Percentiles rank a stretch among this genome's conserved stretches.
Conservation (phyloP, 2,113 vertebrate species). For the Passer montanus region DNA sequence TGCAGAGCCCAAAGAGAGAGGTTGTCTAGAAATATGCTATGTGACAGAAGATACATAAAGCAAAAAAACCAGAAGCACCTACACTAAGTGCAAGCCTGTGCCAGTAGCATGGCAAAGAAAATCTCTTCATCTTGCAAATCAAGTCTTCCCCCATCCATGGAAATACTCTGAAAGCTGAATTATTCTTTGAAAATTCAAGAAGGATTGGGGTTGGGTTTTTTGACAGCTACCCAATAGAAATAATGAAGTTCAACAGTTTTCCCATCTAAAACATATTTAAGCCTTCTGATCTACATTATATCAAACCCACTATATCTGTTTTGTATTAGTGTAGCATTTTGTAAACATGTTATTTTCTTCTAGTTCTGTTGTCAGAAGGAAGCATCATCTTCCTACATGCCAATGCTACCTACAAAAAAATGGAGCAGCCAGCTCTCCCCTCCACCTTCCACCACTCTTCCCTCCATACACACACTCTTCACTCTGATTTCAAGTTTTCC, state of each 20-base stretch:
- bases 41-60: slow-evolving; percentile 16
- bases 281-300: neutral
- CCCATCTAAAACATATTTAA: slow-evolving; percentile 13
- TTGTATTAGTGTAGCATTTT: neutral
- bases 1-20: neutral
- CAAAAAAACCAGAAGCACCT: neutral
- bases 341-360: neutral
- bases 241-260: neutral
- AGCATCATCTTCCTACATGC: neutral
- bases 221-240: neutral
- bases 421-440: fast-evolving
- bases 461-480: neutral
- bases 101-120: neutral
- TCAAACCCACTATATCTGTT: neutral
- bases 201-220: neutral
- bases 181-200: neutral
- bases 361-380: neutral
- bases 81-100: neutral
- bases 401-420: neutral
- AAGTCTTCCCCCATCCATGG: neutral
- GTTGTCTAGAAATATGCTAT: slow-evolving; percentile 27
- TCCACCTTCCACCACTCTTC: neutral
- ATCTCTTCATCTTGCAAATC: neutral
- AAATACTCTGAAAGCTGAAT: neutral
- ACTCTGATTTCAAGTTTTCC: slow-evolving; percentile 15